phyloP scores from a whole-genome alignment of 2,797 vertebrate species.

The Sebastiscus albofasciatus region DNA sequence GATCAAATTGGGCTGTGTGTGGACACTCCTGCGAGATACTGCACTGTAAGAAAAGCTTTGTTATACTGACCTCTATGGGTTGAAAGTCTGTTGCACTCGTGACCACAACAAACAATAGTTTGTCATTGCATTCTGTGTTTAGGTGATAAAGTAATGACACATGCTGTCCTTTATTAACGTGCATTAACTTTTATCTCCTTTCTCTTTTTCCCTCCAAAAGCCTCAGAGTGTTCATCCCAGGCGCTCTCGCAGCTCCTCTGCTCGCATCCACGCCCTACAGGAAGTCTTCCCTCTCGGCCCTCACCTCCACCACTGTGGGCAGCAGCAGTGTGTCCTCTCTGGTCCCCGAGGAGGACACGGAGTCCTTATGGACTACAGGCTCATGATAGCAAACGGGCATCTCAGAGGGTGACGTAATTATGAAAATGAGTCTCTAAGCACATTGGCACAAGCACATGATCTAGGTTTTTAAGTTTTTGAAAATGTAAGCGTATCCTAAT shows the following conservation, averaged over 20 bases:
- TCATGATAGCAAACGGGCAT: not conserved
- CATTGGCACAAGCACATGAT: not conserved
- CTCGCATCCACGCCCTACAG: constrained; percentile 9
- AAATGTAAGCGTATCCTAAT: not conserved
- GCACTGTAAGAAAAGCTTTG: constrained; percentile 6
- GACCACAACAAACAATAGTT: not conserved
- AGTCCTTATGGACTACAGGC: not conserved
- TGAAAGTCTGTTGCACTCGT: not conserved
- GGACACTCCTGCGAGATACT: not conserved
- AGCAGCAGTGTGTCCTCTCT: constrained; percentile 74
- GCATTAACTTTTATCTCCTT: not conserved
- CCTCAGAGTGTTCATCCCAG: constrained; percentile 31
- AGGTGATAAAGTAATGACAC: not conserved
- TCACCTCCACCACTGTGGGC: constrained; percentile 47
- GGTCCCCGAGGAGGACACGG: constrained; percentile 44
- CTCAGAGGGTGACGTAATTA: not conserved
- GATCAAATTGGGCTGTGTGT: accelerated
- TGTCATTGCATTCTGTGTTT: not conserved
- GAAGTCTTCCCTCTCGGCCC: constrained; percentile 67
- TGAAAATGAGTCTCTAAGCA: not conserved
- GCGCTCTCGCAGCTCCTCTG: not conserved
- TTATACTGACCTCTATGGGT: constrained; percentile 48
- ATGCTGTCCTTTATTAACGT: not conserved
- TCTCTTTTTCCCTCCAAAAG: not conserved
- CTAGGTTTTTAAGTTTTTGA: too few species aligned